phyloP scores from a whole-genome alignment of 2,797 vertebrate genomes.

The Triplophysa bombifrons region DNA sequence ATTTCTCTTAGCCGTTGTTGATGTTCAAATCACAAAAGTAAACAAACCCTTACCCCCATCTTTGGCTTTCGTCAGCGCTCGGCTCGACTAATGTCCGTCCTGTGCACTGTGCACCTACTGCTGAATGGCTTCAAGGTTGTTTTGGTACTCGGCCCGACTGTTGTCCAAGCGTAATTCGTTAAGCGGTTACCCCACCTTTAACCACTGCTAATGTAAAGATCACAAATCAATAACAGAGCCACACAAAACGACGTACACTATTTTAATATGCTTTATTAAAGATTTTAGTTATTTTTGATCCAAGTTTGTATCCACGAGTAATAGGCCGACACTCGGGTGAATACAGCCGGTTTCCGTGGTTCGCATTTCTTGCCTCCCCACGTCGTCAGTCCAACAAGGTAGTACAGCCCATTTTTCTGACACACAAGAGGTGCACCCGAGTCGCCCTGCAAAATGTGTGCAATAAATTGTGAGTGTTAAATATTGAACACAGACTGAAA shows the following conservation, averaged over 20 bases:
- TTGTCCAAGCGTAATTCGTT: too few species aligned
- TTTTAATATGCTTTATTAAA: slow-evolving; percentile 25
- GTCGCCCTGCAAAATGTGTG: slow-evolving; percentile 64
- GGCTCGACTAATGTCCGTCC: too few species aligned
- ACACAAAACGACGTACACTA: background rate
- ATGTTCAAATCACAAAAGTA: too few species aligned
- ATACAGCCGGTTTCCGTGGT: slow-evolving; percentile 65
- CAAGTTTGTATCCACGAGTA: slow-evolving; percentile 61
- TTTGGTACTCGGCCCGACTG: too few species aligned
- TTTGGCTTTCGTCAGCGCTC: too few species aligned
- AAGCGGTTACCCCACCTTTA: too few species aligned
- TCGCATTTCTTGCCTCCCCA: slow-evolving; percentile 66
- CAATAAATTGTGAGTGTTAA: background rate
- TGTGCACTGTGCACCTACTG: too few species aligned
- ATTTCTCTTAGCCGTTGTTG: too few species aligned
- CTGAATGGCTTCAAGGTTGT: too few species aligned
- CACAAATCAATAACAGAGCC: too few species aligned
- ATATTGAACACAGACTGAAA: background rate
- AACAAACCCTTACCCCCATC: too few species aligned
- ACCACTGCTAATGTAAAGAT: too few species aligned
- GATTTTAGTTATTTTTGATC: slow-evolving; percentile 36
- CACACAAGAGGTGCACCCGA: slow-evolving; percentile 71
- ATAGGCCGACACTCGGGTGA: slow-evolving; percentile 62
- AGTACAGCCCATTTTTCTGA: slow-evolving; percentile 61
- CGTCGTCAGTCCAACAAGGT: slow-evolving; percentile 71